These are phyloP conservation scores for Merluccius polli DNA, from an alignment of 2,797 vertebrate species.

Conservation along the genomic window DNA sequence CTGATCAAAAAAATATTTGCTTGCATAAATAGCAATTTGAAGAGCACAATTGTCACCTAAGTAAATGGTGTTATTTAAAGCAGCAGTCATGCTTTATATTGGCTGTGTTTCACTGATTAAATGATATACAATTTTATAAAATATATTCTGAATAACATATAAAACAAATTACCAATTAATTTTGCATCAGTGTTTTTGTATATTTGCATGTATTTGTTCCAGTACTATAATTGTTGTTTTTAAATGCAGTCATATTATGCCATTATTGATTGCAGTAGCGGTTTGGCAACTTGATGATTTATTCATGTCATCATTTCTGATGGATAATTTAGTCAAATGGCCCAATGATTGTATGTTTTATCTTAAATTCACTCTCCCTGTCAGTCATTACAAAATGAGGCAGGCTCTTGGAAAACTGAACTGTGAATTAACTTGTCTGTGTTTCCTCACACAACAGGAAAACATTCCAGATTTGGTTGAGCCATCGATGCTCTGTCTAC, in stretches of 20 bases:
- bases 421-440: not conserved
- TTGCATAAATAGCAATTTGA: not conserved
- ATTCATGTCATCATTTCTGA: not conserved
- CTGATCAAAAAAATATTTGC: not conserved
- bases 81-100: not conserved
- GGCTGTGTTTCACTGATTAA: not conserved
- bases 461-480: not conserved
- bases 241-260: not conserved
- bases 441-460: not conserved
- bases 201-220: not conserved
- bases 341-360: not conserved
- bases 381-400: not conserved
- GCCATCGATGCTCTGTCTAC: not conserved
- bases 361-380: conserved; percentile 28
- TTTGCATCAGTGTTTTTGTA: not conserved
- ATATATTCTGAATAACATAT: not conserved
- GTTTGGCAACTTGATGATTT: not conserved
- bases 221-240: not conserved
- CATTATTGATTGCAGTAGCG: conserved; percentile 2
- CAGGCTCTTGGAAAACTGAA: not conserved
- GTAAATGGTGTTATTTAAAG: not conserved
- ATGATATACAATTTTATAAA: not conserved
- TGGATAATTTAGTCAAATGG: conserved; percentile 2
- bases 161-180: not conserved
- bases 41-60: not conserved